These are phyloP conservation scores for Ochotona curzoniae DNA, from an alignment of 2,113 vertebrate species.

Conservation along the genomic window DNA sequence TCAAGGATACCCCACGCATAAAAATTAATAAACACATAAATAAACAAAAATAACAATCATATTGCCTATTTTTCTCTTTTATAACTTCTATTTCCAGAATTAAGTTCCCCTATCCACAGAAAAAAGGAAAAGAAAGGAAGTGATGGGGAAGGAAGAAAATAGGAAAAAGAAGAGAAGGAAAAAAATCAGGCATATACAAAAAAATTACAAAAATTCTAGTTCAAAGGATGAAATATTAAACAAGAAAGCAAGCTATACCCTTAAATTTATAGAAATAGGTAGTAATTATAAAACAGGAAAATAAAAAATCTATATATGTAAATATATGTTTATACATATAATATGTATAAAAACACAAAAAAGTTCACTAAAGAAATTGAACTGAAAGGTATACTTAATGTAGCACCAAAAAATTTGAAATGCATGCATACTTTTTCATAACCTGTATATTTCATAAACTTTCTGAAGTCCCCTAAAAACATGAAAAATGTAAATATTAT, in stretches of 20 bases:
- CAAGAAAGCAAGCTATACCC: conserved; percentile 31
- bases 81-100: conserved; percentile 18
- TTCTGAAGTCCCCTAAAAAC: not conserved
- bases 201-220: not conserved
- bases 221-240: conserved; percentile 13
- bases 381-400: no score
- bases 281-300: conserved; percentile 9
- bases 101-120: conserved; percentile 24
- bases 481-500: conserved; percentile 9
- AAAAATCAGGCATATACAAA: not conserved
- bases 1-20: conserved; percentile 22
- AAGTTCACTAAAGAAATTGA: no score
- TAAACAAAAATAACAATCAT: conserved; percentile 42
- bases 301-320: conserved; percentile 2
- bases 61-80: conserved; percentile 25
- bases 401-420: no score
- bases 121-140: not conserved
- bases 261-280: conserved; percentile 14
- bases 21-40: conserved; percentile 24
- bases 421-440: no score
- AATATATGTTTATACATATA: no score
- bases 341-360: no score
- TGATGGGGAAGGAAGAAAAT: not conserved
- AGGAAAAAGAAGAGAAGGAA: no score
- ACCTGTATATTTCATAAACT: no score